A percentile compares a stretch with the other conserved stretches of the same genome.
Evolutionary conservation across 2,888 invertebrate species (phyloP).

Genomic region (Eupithecia vulgata): DNA sequence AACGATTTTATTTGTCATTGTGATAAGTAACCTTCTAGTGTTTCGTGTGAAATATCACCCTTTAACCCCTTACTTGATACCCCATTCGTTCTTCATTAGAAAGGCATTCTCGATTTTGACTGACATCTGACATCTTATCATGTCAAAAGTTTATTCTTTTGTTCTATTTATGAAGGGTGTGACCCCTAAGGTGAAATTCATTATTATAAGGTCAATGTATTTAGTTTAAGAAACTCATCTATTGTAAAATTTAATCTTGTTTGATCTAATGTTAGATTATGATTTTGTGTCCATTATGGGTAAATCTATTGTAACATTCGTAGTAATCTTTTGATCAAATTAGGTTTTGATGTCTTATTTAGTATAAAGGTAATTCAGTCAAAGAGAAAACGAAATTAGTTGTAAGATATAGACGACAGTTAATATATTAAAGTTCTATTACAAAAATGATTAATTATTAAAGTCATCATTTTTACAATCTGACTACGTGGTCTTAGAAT

Average conservation of each 20-base stretch:
- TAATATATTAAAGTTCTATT: background rate
- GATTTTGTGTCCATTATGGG: conserved; percentile 56
- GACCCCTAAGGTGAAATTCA: conserved; percentile 60
- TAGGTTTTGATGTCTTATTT: conserved; percentile 37
- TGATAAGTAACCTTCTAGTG: conserved; percentile 27
- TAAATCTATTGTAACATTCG: conserved; percentile 54
- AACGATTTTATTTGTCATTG: background rate
- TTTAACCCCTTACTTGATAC: conserved; percentile 38
- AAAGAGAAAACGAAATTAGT: background rate
- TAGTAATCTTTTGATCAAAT: conserved; percentile 44
- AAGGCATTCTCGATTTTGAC: conserved; percentile 64
- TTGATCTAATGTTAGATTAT: conserved; percentile 52
- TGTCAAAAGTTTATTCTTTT: conserved; percentile 47
- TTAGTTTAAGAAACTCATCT: conserved; percentile 56
- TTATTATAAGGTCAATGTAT: conserved; percentile 57
- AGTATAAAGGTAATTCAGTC: background rate
- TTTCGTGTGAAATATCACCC: conserved; percentile 50
- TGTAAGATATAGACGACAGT: background rate
- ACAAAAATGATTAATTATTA: no score
- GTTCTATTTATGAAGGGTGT: conserved; percentile 59
- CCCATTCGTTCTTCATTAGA: conserved; percentile 60
- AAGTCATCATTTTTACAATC: no score
- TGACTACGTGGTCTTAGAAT: background rate
- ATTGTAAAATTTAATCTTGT: conserved; percentile 54
- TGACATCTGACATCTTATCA: conserved; percentile 49